Evolutionary conservation across 2,797 vertebrate species (phyloP), one percentile per base, ranked within the genome.

Genomic region (Microchirus variegatus): DNA sequence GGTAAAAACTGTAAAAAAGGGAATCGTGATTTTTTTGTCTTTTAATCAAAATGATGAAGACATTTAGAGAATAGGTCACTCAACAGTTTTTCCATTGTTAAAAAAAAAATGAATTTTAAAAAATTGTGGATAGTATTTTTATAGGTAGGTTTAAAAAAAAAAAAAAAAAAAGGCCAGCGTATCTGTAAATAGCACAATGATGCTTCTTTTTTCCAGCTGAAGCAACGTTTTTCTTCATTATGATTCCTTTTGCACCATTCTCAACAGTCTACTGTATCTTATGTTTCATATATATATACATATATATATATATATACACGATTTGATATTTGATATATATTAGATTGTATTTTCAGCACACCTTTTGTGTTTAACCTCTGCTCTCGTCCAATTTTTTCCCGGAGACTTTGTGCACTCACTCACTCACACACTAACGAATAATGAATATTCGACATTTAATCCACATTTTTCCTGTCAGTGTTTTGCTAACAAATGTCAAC

Each of bases 51-150:
- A 73, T 53, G 63, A 74, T 50, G 70, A 59, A 75, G 52, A 80
- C 56, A 67, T 83, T 14, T 64, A 70, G 66, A 82, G 68, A 81
- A 69, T 45, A 36, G 44, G 73, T 79, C 72, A 77, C 75, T 74
- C 76, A 59, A 77, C 63, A 65, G 82, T 90, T 92, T 92, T 92
- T 91, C 93, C 94, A 94, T 91, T 95, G 92, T 95, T 93, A 88
- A 93, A 68, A 77, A 64, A 68, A 60, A 22, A 22, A 22, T 22
- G 22, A 48, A 51, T 10, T 58, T n/a, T n/a, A n/a, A 15, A 58
- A 56, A 16, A 96, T 95, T 95, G 93, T 93, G 94, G 94, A 97
- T 94, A 96, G 94, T 99, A 99, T 98, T 99, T 99, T 98, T 98
- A 95, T 99, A 98, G 94, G 93, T 93, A 90, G 93, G 91, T 91